Conservation (phyloP, 2,797 vertebrate genomes). For the Sebastes oblongus region DNA sequence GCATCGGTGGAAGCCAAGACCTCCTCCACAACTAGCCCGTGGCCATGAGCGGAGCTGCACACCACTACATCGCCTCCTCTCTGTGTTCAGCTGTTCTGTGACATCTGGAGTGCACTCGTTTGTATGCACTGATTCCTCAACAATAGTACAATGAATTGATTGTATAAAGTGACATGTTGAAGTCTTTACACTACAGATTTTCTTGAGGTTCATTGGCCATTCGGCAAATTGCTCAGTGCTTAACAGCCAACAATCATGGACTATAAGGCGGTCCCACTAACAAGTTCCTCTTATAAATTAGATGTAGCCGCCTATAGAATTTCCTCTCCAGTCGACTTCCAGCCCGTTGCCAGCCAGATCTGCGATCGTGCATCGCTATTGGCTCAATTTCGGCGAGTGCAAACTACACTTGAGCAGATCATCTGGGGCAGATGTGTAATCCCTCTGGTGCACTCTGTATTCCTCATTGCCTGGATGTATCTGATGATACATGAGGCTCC, state of each 20-base stretch:
- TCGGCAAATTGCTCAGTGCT: neutral
- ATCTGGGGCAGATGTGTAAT: too few relatives aligned
- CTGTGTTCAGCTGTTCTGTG: neutral
- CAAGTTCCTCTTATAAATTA: neutral
- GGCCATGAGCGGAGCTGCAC: neutral
- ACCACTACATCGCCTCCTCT: neutral
- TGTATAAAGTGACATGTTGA: neutral
- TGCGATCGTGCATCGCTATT: too few relatives aligned
- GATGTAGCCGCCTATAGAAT: too few relatives aligned
- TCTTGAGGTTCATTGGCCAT: neutral
- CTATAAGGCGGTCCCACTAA: neutral
- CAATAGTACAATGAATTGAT: neutral
- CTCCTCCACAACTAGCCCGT: constrained; percentile 31
- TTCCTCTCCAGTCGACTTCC: too few relatives aligned
- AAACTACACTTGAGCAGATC: too few relatives aligned
- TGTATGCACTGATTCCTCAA: neutral
- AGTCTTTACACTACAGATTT: neutral
- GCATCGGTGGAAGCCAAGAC: constrained; percentile 9
- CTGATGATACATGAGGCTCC: too few relatives aligned
- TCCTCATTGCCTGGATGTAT: too few relatives aligned
- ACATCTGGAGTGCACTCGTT: neutral
- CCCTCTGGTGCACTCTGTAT: too few relatives aligned
- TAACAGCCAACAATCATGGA: neutral
- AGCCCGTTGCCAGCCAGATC: too few relatives aligned
- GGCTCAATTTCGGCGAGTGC: too few relatives aligned